Base-by-base conservation (phyloP, 2,888 invertebrate species). In the Myopa testacea region DNA sequence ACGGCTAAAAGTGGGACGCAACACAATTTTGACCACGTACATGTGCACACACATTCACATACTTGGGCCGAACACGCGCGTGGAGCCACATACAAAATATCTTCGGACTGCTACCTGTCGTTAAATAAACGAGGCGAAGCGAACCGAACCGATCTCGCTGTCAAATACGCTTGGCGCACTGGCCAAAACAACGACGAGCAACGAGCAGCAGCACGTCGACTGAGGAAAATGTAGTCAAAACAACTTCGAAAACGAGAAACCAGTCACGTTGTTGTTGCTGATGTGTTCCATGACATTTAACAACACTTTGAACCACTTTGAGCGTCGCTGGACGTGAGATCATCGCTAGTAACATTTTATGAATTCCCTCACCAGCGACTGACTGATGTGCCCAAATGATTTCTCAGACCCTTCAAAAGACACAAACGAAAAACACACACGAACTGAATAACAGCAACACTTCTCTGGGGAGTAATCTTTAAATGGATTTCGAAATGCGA, bases 261-360 rank as follows among this genome's bases (percentile, higher is more conserved):
- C 38, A 69, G 50, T 26, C 19, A 37, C 8, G 69, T 8, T 50
- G 34, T 16, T 55, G 55, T 55, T 62, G 62, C 62, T 62, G 19
- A 26, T 62, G 34, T 10, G 26, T 69, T 26, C n/a, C 69, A 50
- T 69, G 69, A 26, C 69, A 69, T 69, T 69, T 69, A 19, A 26
- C 40, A 19, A 69, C 52, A 50, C 12, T 50, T 8, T n/a, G 12
- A 45, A 19, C 68, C 68, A 69, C 50, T n/a, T n/a, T n/a, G n/a
- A n/a, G 10, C 69, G 34, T 10, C 10, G n/a, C 34, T 52, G 10
- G 34, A 10, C 45, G 69, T 69, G 69, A 69, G 69, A 69, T 69
- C 69, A 69, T 69, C 69, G 50, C 69, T 67, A 37, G 67, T 16
- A 37, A 40, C 40, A 38, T 1, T 1, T 40, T 37, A 67, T 63